These are phyloP conservation scores for Neodiprion fabricii DNA, from an alignment of 1,140 invertebrate genomes.

Conservation along the genomic window DNA sequence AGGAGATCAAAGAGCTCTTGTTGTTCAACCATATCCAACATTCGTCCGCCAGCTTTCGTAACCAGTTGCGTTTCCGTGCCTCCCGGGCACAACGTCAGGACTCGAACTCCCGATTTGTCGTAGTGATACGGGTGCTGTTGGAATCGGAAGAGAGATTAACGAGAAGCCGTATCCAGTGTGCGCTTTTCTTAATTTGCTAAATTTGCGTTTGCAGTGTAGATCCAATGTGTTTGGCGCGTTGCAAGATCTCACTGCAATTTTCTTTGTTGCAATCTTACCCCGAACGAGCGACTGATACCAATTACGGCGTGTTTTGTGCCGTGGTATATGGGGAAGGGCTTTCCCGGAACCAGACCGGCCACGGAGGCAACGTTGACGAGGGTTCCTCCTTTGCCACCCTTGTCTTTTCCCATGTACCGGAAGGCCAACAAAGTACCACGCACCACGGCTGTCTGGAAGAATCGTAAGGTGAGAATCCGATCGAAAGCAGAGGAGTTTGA, in stretches of 20 bases:
- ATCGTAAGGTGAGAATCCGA: not conserved
- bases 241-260: not conserved
- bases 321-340: conserved; percentile 52
- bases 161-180: not conserved
- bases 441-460: not conserved
- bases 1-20: too few relatives aligned
- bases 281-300: conserved; percentile 59
- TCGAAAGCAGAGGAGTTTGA: too few relatives aligned
- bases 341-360: conserved; percentile 59
- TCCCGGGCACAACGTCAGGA: conserved; percentile 58
- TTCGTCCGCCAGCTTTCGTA: conserved; percentile 36
- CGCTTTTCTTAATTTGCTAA: not conserved
- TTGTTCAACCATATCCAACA: conserved; percentile 35
- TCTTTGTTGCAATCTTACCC: conserved; percentile 32
- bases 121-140: conserved; percentile 54
- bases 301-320: conserved; percentile 63
- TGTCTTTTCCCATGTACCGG: conserved; percentile 63
- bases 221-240: not conserved
- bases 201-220: not conserved
- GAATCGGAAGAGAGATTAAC: not conserved
- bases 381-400: conserved; percentile 64
- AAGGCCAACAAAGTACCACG: conserved; percentile 22
- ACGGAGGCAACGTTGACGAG: conserved; percentile 68
- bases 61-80: conserved; percentile 44
- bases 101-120: conserved; percentile 56